Conservation (phyloP, 2,888 invertebrate species). For the Cephonodes hylas region DNA sequence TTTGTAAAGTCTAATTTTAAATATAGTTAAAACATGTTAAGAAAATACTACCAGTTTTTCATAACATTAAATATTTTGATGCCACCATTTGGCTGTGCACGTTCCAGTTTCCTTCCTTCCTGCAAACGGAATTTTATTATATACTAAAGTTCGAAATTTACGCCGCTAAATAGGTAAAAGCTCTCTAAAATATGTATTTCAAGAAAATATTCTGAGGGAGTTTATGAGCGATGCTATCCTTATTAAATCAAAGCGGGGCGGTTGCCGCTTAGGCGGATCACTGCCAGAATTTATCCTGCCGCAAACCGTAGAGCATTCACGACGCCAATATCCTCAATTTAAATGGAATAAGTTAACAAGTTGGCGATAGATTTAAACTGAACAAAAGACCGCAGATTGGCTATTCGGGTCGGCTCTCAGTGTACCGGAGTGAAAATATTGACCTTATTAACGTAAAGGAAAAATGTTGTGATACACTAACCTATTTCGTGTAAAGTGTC, state of each 20-base stretch:
- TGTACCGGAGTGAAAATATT: conserved; percentile 14
- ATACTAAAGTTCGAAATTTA: neutral
- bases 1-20: neutral
- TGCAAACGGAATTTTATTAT: neutral
- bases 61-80: neutral
- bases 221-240: conserved; percentile 13
- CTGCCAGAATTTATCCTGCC: conserved; percentile 4
- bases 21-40: no score
- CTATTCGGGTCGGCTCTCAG: neutral
- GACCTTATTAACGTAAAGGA: conserved; percentile 13
- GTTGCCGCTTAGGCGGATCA: neutral
- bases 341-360: conserved; percentile 11
- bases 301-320: neutral
- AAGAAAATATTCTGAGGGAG: neutral
- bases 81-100: neutral
- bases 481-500: conserved; percentile 21
- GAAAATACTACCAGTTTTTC: no score
- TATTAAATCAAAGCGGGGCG: conserved; percentile 6
- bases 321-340: neutral
- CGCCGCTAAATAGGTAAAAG: neutral
- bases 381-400: neutral
- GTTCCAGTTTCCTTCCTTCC: neutral
- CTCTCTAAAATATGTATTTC: neutral
- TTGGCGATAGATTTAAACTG: conserved; percentile 13
- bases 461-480: conserved; percentile 17